Percentiles rank a stretch among this genome's conserved stretches.
Conservation (phyloP, 2,113 vertebrate genomes). For the Elachura formosa region DNA sequence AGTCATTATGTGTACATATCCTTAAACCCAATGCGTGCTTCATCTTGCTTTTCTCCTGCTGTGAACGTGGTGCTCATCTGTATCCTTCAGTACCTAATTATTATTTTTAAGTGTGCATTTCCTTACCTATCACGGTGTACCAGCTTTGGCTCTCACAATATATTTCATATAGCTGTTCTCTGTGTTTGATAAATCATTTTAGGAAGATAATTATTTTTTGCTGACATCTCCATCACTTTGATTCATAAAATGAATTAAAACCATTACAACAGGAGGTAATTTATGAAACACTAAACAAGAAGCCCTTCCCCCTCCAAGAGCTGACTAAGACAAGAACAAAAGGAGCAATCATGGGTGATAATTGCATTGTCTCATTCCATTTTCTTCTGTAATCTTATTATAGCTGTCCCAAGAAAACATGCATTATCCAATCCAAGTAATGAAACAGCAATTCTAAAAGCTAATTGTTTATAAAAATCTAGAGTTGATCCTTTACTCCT, state of each 20-base stretch:
- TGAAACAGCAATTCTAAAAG: slow-evolving; percentile 15
- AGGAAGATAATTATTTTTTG: not conserved
- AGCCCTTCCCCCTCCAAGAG: not conserved
- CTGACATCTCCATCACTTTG: not conserved
- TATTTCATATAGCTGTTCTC: not conserved
- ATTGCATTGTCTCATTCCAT: slow-evolving; percentile 24
- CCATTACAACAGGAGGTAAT: not conserved
- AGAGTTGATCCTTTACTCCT: not conserved
- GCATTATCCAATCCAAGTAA: not conserved
- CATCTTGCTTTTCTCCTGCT: not conserved
- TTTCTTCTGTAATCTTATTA: slow-evolving; percentile 19
- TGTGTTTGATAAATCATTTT: not conserved
- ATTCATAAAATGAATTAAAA: not conserved
- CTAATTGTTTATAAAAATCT: slow-evolving; percentile 17
- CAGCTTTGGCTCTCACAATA: not conserved
- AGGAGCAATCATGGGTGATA: not conserved
- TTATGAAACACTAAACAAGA: slow-evolving; percentile 28
- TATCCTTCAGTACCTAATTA: not conserved
- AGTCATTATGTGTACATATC: not conserved
- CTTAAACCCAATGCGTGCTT: not conserved
- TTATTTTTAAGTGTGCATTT: not conserved
- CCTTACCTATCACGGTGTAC: not conserved
- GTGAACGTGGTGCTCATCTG: not conserved
- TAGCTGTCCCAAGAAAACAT: slow-evolving; percentile 18
- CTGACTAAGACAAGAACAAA: not conserved